Percentiles rank a stretch among this genome's conserved stretches.
Evolutionary conservation across 2,113 vertebrate genomes (phyloP).

Genomic region (Oryzias woworae): DNA sequence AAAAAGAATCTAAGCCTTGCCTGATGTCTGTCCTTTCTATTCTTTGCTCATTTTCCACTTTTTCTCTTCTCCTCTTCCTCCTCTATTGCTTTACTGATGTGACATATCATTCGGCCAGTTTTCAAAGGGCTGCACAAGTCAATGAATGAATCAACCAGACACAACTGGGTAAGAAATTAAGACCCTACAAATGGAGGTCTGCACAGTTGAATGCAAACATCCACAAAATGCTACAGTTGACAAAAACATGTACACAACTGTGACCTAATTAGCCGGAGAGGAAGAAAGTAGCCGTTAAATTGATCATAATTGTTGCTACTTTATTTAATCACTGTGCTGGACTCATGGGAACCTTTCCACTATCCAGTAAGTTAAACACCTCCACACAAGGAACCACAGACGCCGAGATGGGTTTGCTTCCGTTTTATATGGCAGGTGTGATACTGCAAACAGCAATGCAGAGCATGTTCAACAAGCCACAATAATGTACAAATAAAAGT

Average conservation of each 20-base stretch:
- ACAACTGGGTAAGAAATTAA: slow-evolving; percentile 65
- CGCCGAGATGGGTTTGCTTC: too few relatives aligned
- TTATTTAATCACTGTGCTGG: background rate
- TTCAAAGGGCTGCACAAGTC: slow-evolving; percentile 60
- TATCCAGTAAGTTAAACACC: too few relatives aligned
- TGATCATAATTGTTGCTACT: background rate
- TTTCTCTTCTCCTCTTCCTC: slow-evolving; percentile 5
- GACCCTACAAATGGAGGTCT: slow-evolving; percentile 16
- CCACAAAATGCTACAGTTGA: background rate
- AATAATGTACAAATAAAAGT: too few relatives aligned
- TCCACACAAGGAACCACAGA: too few relatives aligned
- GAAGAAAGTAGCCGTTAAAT: background rate
- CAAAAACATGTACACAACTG: background rate
- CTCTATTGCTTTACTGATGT: slow-evolving; percentile 42
- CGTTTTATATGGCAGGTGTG: too few relatives aligned
- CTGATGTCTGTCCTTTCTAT: slow-evolving; percentile 28
- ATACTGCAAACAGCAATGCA: too few relatives aligned
- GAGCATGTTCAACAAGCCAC: too few relatives aligned
- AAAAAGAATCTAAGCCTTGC: slow-evolving; percentile 8
- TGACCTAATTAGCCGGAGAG: slow-evolving; percentile 5
- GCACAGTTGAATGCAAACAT: slow-evolving; percentile 8
- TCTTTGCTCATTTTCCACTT: background rate
- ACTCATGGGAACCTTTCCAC: too few relatives aligned
- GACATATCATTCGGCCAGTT: slow-evolving; percentile 69
- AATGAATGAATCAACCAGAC: slow-evolving; percentile 72